phyloP scores from a whole-genome alignment of 2,888 invertebrate genomes.

The Lasioglossum malachurum region DNA sequence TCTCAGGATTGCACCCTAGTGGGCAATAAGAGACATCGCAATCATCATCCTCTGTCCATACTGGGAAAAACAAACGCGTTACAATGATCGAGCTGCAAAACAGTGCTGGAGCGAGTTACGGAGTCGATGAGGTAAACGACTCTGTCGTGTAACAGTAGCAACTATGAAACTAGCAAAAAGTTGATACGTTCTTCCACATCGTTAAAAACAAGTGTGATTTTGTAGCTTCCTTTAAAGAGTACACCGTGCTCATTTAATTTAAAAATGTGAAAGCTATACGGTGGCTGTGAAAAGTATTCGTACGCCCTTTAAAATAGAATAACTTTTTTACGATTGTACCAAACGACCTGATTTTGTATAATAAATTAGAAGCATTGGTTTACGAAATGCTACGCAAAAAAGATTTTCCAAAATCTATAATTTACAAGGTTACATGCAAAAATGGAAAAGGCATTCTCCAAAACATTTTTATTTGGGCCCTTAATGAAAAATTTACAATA shows the following conservation, averaged over 20 bases:
- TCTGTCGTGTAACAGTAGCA: background rate
- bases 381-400: too few species aligned
- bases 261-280: background rate
- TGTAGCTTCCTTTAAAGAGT: background rate
- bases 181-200: background rate
- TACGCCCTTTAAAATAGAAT: too few species aligned
- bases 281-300: too few species aligned
- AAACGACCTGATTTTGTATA: too few species aligned
- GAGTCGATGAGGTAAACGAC: background rate
- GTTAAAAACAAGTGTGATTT: background rate
- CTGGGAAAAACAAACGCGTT: background rate
- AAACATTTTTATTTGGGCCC: too few species aligned
- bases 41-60: conserved; percentile 4
- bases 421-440: too few species aligned
- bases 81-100: conserved; percentile 54
- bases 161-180: background rate
- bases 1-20: conserved; percentile 25
- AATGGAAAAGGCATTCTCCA: too few species aligned
- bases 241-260: background rate
- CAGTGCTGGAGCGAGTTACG: conserved; percentile 43
- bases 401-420: too few species aligned
- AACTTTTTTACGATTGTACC: too few species aligned
- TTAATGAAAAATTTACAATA: too few species aligned
- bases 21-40: conserved; percentile 22
- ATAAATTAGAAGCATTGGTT: too few species aligned